phyloP scores from a whole-genome alignment of 2,113 vertebrate genomes.

The Tragulus kanchil region DNA sequence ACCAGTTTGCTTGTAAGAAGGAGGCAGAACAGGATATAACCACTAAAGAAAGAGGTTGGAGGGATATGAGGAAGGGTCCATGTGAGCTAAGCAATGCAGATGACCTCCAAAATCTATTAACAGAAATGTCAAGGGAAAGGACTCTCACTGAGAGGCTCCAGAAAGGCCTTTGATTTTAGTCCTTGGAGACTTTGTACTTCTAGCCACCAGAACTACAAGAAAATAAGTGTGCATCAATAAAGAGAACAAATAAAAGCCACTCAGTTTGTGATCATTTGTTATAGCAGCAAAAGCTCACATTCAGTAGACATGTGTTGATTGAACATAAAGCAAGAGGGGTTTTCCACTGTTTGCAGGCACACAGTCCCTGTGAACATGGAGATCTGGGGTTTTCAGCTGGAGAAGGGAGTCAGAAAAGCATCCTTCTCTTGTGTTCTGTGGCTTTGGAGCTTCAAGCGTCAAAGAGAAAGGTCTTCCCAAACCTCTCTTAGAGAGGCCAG shows the following conservation, averaged over 20 bases:
- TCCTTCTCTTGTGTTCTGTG: not conserved
- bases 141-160: not conserved
- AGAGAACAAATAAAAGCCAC: not conserved
- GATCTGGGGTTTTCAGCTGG: not conserved
- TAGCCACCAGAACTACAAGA: not conserved
- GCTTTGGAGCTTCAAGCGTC: not conserved
- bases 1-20: not conserved
- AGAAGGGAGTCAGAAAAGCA: not conserved
- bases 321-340: not conserved
- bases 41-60: rapidly evolving
- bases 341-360: not conserved
- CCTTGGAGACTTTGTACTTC: not conserved
- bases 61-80: not conserved
- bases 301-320: not conserved
- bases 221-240: not conserved
- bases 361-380: rapidly evolving
- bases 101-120: not conserved
- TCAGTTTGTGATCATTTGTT: not conserved
- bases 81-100: not conserved
- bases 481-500: not conserved
- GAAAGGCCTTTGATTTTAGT: not conserved
- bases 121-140: not conserved
- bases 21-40: not conserved
- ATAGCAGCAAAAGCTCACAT: no score
- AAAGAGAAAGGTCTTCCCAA: not conserved